Evolutionary conservation across 2,113 vertebrate genomes (phyloP).

Genomic region (human (Homo sapiens)): DNA sequence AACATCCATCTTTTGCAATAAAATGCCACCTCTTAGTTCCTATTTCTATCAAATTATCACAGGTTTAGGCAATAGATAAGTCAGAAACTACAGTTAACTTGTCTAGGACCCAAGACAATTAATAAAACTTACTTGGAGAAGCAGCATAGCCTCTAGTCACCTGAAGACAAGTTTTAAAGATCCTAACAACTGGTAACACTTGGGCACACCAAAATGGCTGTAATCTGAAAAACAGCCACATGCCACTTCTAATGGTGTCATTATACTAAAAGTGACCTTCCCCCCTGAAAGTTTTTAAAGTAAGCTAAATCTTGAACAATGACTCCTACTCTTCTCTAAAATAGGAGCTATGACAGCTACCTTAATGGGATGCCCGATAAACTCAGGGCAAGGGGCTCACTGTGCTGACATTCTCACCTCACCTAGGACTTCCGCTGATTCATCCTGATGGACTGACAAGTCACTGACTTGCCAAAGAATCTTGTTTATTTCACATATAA

Average conservation of each 20-base stretch:
- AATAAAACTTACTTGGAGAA: slow-evolving; percentile 29
- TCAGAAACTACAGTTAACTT: slow-evolving; percentile 50
- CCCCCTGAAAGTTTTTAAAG: slow-evolving; percentile 45
- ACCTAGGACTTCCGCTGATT: slow-evolving; percentile 40
- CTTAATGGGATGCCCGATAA: slow-evolving; percentile 49
- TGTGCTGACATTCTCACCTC: not conserved
- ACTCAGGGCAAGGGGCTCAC: not conserved
- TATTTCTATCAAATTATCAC: slow-evolving; percentile 49
- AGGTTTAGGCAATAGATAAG: slow-evolving; percentile 34
- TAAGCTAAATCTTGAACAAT: slow-evolving; percentile 51
- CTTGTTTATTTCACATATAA: slow-evolving; percentile 45
- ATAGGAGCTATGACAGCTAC: slow-evolving; percentile 37
- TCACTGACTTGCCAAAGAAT: slow-evolving; percentile 44
- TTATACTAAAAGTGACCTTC: not conserved
- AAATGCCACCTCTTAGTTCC: slow-evolving; percentile 29
- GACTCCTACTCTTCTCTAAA: slow-evolving; percentile 56
- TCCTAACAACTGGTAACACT: slow-evolving; percentile 21
- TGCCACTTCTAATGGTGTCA: slow-evolving; percentile 4
- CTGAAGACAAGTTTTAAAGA: slow-evolving; percentile 43
- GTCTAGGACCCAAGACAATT: not conserved
- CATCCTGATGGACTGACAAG: slow-evolving; percentile 53
- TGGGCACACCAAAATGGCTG: not conserved
- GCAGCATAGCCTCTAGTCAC: slow-evolving; percentile 1
- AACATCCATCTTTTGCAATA: slow-evolving; percentile 48
- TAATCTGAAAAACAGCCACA: slow-evolving; percentile 24